Evolutionary conservation across 2,888 invertebrate species (phyloP).

Genomic region (Sphecodes monilicornis): DNA sequence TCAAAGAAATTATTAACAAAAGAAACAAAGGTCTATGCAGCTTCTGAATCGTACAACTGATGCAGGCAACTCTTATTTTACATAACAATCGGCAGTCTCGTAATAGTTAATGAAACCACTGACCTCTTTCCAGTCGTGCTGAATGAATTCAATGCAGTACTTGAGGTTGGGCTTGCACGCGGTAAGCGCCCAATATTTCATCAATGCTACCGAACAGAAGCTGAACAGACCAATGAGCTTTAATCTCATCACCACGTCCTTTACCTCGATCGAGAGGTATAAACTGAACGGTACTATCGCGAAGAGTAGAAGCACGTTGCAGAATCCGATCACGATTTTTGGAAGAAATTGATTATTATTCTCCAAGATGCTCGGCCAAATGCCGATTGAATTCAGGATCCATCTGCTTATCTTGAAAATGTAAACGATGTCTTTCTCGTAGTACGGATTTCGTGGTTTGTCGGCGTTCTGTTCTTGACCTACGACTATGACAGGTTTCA

Average conservation of each 20-base stretch:
- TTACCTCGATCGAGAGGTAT: slow-evolving; percentile 66
- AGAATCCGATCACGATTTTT: slow-evolving; percentile 16
- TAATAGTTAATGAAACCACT: too few species aligned
- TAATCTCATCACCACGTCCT: slow-evolving; percentile 53
- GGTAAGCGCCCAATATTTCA: slow-evolving; percentile 68
- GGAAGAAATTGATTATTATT: slow-evolving; percentile 14
- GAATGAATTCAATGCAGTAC: slow-evolving; percentile 67
- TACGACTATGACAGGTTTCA: not conserved
- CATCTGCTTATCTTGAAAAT: slow-evolving; percentile 61
- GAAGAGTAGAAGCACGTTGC: slow-evolving; percentile 65
- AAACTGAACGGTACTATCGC: slow-evolving; percentile 69
- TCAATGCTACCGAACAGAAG: slow-evolving; percentile 67
- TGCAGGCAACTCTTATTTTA: too few species aligned
- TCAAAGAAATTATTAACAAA: too few species aligned
- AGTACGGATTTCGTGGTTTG: slow-evolving; percentile 18
- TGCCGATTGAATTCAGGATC: slow-evolving; percentile 68
- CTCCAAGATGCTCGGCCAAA: slow-evolving; percentile 65
- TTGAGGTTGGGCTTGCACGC: slow-evolving; percentile 56
- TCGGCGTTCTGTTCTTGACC: not conserved
- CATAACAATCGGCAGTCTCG: too few species aligned
- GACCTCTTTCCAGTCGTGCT: slow-evolving; percentile 71
- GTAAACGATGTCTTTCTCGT: slow-evolving; percentile 38
- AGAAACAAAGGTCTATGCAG: too few species aligned
- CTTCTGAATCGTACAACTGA: too few species aligned
- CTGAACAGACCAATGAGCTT: slow-evolving; percentile 68